phyloP scores from a whole-genome alignment of 2,113 vertebrate genomes.

The Psettodes erumei region DNA sequence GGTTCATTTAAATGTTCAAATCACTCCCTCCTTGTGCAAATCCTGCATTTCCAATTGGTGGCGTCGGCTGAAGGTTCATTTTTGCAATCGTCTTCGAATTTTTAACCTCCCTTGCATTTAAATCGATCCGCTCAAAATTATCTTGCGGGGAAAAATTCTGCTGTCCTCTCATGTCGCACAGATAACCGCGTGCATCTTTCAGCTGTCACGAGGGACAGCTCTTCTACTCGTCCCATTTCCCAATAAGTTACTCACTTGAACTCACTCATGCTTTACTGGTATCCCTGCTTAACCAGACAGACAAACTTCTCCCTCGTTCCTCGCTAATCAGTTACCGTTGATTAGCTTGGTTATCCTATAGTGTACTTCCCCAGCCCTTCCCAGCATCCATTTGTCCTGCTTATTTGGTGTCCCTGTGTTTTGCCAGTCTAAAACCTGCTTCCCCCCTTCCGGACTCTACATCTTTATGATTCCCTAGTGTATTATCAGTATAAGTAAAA shows the following conservation, averaged over 20 bases:
- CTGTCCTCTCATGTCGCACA: not conserved
- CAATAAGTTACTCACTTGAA: conserved; percentile 15
- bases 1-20: conserved; percentile 1
- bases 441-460: conserved; percentile 26
- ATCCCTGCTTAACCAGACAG: conserved; percentile 70
- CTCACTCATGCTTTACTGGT: conserved; percentile 42
- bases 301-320: conserved; percentile 46
- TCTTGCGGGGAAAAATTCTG: not conserved
- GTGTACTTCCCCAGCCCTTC: conserved; percentile 48
- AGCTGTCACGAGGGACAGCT: not conserved
- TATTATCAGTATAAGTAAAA: not conserved
- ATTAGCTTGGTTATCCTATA: conserved; percentile 51
- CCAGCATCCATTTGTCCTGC: conserved; percentile 72
- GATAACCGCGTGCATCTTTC: not conserved
- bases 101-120: not conserved
- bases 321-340: conserved; percentile 31
- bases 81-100: not conserved
- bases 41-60: not conserved
- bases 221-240: conserved; percentile 18
- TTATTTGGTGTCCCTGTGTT: conserved; percentile 67
- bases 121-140: conserved; percentile 1
- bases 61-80: not conserved
- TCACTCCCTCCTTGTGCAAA: conserved; percentile 7
- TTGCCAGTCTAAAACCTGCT: conserved; percentile 46
- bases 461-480: conserved; percentile 22